Evolutionary conservation across 2,888 invertebrate genomes (phyloP), one percentile per base, ranked within the genome.

Genomic region (Amaurobius ferox): DNA sequence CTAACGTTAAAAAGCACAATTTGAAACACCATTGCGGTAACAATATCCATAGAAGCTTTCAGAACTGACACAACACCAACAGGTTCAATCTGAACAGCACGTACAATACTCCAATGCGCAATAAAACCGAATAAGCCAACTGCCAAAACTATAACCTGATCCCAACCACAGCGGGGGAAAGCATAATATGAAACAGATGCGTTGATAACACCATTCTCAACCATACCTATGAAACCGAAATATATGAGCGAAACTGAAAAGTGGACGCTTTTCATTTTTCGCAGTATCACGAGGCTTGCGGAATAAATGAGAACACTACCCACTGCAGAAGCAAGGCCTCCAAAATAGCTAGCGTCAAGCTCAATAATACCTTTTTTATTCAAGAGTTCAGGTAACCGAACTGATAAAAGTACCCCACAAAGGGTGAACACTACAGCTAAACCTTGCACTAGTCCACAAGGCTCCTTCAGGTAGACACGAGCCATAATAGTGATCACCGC

Each of bases 201-300:
- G 6, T 95, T 95, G 72, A 95, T 94, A 79, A 94, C 92, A 48
- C 96, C 91, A 26, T 96, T 89, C 77, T 89, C 87, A n/a, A 86
- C 35, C 9, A 90, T 96, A 90, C 96, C 95, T 48, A 96, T 91
- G 73, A 96, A 93, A 44, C 96, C 96, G 91, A 96, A 95, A 85
- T 95, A 96, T n/a, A 96, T 95, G 95, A 97, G 96, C 62, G 96
- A 96, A 64, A 97, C 96, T 71, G 96, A 96, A 90, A 96, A 97
- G 92, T 97, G 97, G 81, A 97, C 93, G 7, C 95, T 85, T 95
- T 92, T 97, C 16, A 97, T 93, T 30, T 96, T 95, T 88, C 97
- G 93, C 73, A 97, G 92, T 64, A 97, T 96, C 74, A 96, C 96
- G 91, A 97, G 96, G 86, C 97, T 92, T 28, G 96, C 96, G 0